Percentiles rank a stretch among this genome's conserved stretches.
Evolutionary conservation across 2,888 invertebrate species (phyloP).

Genomic region (Meliscaeva auricollis): DNA sequence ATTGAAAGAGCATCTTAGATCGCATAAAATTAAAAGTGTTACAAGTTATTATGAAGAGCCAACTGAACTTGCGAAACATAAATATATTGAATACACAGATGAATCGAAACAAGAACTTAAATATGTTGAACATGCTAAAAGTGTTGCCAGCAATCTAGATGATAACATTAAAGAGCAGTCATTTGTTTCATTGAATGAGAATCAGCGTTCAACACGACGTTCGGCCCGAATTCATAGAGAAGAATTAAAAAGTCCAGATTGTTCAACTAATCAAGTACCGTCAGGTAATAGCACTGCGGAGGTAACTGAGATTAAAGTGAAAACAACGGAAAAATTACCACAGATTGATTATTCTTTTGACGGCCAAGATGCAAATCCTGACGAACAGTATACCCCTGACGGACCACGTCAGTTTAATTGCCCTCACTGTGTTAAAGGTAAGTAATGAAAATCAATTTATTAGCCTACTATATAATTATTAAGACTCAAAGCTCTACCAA

Average conservation of each 20-base stretch:
- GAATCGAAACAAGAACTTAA: conserved; percentile 3
- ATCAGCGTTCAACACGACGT: conserved; percentile 12
- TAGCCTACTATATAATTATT: too few species aligned
- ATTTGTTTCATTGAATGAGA: not conserved
- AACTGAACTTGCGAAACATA: not conserved
- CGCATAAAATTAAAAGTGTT: not conserved
- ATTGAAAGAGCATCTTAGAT: conserved; percentile 19
- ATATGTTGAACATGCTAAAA: not conserved
- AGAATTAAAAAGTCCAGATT: conserved; percentile 2
- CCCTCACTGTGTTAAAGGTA: conserved; percentile 16
- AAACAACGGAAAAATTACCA: conserved; percentile 8
- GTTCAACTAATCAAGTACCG: not conserved
- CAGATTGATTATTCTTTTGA: not conserved
- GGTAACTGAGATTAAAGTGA: not conserved
- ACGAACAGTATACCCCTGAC: not conserved
- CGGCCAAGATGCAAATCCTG: not conserved
- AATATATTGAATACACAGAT: not conserved
- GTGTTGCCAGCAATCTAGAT: not conserved
- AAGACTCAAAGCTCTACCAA: too few species aligned
- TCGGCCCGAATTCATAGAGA: conserved; percentile 19
- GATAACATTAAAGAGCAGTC: not conserved
- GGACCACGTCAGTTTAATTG: conserved; percentile 17
- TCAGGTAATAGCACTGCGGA: not conserved
- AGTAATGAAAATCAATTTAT: not conserved
- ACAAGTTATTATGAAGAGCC: not conserved